Conservation (phyloP, 1,140 invertebrate species). For the Solenopsis fugax region DNA sequence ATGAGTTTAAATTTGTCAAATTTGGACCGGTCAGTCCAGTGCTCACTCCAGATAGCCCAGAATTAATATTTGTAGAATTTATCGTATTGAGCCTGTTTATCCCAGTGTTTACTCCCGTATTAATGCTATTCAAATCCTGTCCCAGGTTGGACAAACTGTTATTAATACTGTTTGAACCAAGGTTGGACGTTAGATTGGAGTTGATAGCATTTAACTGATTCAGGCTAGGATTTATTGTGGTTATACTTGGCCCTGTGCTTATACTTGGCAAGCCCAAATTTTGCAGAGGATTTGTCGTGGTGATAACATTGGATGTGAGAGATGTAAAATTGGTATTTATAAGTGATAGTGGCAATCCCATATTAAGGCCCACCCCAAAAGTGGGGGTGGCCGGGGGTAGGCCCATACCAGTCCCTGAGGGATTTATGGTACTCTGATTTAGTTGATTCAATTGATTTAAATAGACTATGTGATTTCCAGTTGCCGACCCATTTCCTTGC, state of each 20-base stretch:
- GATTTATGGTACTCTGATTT: conserved; percentile 85
- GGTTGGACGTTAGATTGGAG: conserved; percentile 82
- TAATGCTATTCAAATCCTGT: conserved; percentile 84
- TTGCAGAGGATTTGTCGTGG: conserved; percentile 86
- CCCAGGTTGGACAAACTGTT: conserved; percentile 83
- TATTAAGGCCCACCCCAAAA: conserved; percentile 87
- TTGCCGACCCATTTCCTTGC: conserved; percentile 83
- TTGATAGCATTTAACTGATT: conserved; percentile 85
- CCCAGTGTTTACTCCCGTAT: conserved; percentile 83
- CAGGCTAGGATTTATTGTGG: conserved; percentile 84
- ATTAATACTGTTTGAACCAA: conserved; percentile 85
- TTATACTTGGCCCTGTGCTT: conserved; percentile 81
- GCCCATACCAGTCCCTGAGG: conserved; percentile 86
- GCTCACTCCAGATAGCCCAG: conserved; percentile 81
- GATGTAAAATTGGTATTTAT: conserved; percentile 85
- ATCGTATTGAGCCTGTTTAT: conserved; percentile 82
- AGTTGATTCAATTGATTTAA: conserved; percentile 85
- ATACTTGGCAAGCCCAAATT: conserved; percentile 85
- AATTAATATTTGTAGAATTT: conserved; percentile 83
- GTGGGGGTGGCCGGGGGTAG: conserved; percentile 86
- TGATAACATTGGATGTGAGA: conserved; percentile 86
- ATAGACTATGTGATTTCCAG: conserved; percentile 86
- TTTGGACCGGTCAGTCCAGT: conserved; percentile 81
- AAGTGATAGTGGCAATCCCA: conserved; percentile 86
- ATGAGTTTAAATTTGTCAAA: conserved; percentile 81